Conservation (phyloP, 2,113 vertebrate genomes). For the Tachysurus fulvidraco region DNA sequence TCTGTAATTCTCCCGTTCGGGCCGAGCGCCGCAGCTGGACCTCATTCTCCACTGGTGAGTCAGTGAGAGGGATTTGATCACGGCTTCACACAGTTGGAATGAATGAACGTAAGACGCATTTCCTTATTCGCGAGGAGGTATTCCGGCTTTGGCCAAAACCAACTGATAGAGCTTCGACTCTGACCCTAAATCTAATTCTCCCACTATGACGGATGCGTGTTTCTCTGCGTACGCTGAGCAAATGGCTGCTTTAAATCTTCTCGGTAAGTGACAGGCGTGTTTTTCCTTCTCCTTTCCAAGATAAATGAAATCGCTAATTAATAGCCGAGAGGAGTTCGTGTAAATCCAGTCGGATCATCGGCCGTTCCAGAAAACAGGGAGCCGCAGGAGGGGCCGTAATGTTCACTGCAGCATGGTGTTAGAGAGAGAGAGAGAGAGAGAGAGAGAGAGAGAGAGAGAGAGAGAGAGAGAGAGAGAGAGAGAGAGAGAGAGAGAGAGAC, state of each 20-base stretch:
- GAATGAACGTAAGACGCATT: constrained; percentile 45
- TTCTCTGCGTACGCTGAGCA: constrained; percentile 29
- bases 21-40: constrained; percentile 12
- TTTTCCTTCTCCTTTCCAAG: constrained; percentile 49
- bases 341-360: constrained; percentile 44
- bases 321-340: constrained; percentile 47
- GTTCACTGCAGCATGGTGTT: constrained; percentile 12
- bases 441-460: constrained; percentile 12
- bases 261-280: constrained; percentile 44
- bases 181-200: constrained; percentile 43
- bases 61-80: constrained; percentile 27
- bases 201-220: constrained; percentile 25
- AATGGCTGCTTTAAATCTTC: constrained; percentile 44
- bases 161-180: constrained; percentile 48
- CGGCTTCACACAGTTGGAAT: constrained; percentile 41
- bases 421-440: constrained; percentile 8
- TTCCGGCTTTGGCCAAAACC: constrained; percentile 42
- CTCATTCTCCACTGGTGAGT: neutral
- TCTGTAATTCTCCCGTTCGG: neutral
- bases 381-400: constrained; percentile 34
- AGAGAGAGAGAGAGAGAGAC: too few relatives aligned
- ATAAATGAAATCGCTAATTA: constrained; percentile 57
- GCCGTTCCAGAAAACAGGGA: constrained; percentile 32
- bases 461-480: neutral
- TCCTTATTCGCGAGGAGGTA: constrained; percentile 38